A percentile compares a stretch with the other conserved stretches of the same genome.
phyloP scores from a whole-genome alignment of 64 coral and sea anemone genomes.

The Hydrozoanthus tunicans region DNA sequence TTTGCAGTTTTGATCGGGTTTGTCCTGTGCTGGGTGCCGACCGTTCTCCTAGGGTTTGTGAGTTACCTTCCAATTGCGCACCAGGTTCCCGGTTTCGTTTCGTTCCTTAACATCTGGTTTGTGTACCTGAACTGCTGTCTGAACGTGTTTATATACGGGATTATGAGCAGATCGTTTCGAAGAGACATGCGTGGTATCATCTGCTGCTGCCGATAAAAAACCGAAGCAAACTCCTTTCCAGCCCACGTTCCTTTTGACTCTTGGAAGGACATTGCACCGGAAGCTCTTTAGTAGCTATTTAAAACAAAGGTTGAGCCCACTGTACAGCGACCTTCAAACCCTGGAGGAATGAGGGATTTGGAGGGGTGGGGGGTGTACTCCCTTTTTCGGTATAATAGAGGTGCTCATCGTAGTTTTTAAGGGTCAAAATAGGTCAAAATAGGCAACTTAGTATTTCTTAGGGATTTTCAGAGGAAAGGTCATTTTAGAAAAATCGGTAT shows the following conservation, averaged over 20 bases:
- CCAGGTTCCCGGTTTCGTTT: constrained; percentile 22
- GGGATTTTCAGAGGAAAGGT: too few species aligned
- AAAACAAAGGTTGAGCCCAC: too few species aligned
- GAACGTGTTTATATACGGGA: constrained; percentile 46
- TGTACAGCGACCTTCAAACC: too few species aligned
- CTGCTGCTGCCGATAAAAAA: constrained; percentile 4
- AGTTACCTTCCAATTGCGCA: neutral
- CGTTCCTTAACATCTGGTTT: constrained; percentile 37
- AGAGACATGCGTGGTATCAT: neutral
- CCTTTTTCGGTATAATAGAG: too few species aligned
- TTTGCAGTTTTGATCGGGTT: constrained; percentile 37
- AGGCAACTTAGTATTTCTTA: too few species aligned
- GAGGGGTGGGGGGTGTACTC: too few species aligned
- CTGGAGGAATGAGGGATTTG: too few species aligned
- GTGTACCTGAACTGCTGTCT: constrained; percentile 6
- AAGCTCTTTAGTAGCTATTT: too few species aligned
- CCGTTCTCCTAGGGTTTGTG: neutral
- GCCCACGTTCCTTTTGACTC: neutral
- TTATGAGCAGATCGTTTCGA: constrained; percentile 37
- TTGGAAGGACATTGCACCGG: too few species aligned
- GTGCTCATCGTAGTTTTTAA: too few species aligned
- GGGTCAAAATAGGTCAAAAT: too few species aligned
- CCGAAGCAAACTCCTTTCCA: neutral
- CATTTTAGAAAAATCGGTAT: too few species aligned
- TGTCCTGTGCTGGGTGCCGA: constrained; percentile 37